These are phyloP conservation scores for Zelleria hepariella DNA, from an alignment of 2,888 invertebrate species.

Conservation along the genomic window DNA sequence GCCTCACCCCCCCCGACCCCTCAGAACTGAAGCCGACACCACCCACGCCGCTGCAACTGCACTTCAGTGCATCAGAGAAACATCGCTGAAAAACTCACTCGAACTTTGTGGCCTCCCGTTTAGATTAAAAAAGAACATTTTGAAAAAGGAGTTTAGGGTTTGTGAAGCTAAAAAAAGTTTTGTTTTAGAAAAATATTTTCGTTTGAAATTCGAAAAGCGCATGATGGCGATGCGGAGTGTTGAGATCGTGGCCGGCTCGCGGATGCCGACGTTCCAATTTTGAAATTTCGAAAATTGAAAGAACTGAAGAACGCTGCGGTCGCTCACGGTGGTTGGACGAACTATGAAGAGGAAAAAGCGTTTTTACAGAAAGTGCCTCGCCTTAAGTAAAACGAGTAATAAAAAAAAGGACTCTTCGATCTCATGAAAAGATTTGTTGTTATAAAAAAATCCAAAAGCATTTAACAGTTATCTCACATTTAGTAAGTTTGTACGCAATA, in stretches of 20 bases:
- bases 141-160: too few relatives aligned
- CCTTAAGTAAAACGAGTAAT: constrained; percentile 16
- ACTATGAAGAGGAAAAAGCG: constrained; percentile 70
- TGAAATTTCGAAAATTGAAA: constrained; percentile 11
- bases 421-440: constrained; percentile 18
- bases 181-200: neutral
- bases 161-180: constrained; percentile 6
- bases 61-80: constrained; percentile 60
- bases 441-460: constrained; percentile 22
- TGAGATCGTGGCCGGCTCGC: constrained; percentile 8
- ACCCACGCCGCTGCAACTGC: constrained; percentile 55
- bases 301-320: constrained; percentile 21
- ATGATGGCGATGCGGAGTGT: constrained; percentile 17
- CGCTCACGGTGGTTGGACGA: constrained; percentile 27
- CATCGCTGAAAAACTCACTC: constrained; percentile 39
- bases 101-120: constrained; percentile 24
- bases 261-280: constrained; percentile 9
- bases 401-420: constrained; percentile 28
- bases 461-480: constrained; percentile 35
- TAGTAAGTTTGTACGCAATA: constrained; percentile 49
- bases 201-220: constrained; percentile 1
- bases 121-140: neutral
- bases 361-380: constrained; percentile 17
- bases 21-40: constrained; percentile 32
- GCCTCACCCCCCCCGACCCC: constrained; percentile 22